Percentiles rank a stretch among this genome's conserved stretches.
Evolutionary conservation across 2,113 vertebrate species (phyloP).

Genomic region (Gulo gulo): DNA sequence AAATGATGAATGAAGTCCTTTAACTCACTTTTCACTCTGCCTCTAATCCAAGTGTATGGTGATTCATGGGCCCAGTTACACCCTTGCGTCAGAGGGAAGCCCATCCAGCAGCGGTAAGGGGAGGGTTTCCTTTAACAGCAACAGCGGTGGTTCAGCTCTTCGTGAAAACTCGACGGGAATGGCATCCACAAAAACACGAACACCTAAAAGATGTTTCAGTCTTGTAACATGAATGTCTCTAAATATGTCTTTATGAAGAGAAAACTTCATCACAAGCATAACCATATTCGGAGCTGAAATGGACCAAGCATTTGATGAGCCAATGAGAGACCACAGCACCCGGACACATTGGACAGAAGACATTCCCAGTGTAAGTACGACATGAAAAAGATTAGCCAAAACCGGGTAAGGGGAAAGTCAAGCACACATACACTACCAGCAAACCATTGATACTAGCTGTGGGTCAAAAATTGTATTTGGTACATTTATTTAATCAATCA

Average conservation of each 20-base stretch:
- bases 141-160: background rate
- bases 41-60: background rate
- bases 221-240: background rate
- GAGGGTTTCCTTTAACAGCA: background rate
- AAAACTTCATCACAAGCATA: background rate
- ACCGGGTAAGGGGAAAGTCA: background rate
- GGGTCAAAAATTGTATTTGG: background rate
- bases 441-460: background rate
- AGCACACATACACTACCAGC: background rate
- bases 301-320: slow-evolving; percentile 25
- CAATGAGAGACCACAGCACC: background rate
- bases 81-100: background rate
- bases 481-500: background rate
- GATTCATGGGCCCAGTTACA: background rate
- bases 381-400: background rate
- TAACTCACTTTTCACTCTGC: background rate
- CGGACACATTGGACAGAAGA: background rate
- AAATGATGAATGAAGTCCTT: background rate
- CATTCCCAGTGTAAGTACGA: slow-evolving; percentile 37
- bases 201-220: background rate
- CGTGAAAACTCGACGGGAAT: background rate
- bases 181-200: background rate
- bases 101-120: background rate
- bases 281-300: slow-evolving; percentile 28
- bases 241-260: slow-evolving; percentile 50